phyloP scores from a whole-genome alignment of 1,140 invertebrate species.

The Nasonia longicornis region DNA sequence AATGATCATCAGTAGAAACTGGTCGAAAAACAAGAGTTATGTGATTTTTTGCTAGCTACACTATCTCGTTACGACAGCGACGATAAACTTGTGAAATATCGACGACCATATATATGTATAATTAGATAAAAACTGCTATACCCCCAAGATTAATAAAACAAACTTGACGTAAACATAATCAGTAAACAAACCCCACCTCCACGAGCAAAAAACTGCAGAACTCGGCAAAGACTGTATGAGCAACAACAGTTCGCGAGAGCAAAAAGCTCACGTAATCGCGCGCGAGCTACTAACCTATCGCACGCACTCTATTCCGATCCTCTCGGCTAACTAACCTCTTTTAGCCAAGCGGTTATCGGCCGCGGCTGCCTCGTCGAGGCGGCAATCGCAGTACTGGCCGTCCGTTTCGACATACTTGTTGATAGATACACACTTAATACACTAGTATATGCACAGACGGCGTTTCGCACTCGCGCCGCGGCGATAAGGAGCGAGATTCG shows the following conservation, averaged over 20 bases:
- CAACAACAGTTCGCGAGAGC: background rate
- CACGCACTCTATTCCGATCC: background rate
- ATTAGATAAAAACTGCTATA: no score
- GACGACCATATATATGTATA: background rate
- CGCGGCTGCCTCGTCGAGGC: background rate
- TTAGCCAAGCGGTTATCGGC: conserved; percentile 31
- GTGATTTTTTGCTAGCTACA: background rate
- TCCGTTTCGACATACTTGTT: conserved; percentile 20
- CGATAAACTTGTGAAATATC: conserved; percentile 1
- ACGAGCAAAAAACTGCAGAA: background rate
- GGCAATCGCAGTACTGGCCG: background rate
- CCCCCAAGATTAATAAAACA: background rate
- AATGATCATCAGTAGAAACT: background rate
- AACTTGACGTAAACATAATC: background rate
- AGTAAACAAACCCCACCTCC: background rate
- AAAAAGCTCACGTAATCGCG: conserved; percentile 23
- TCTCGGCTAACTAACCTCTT: conserved; percentile 31
- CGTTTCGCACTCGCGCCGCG: background rate
- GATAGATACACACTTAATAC: background rate
- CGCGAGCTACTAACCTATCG: background rate
- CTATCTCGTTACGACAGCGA: background rate
- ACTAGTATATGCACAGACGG: background rate
- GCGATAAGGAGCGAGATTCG: background rate
- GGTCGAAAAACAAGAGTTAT: background rate
- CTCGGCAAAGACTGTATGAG: background rate